Base-by-base conservation (phyloP, 2,113 vertebrate species). In the Fregetta grallaria region DNA sequence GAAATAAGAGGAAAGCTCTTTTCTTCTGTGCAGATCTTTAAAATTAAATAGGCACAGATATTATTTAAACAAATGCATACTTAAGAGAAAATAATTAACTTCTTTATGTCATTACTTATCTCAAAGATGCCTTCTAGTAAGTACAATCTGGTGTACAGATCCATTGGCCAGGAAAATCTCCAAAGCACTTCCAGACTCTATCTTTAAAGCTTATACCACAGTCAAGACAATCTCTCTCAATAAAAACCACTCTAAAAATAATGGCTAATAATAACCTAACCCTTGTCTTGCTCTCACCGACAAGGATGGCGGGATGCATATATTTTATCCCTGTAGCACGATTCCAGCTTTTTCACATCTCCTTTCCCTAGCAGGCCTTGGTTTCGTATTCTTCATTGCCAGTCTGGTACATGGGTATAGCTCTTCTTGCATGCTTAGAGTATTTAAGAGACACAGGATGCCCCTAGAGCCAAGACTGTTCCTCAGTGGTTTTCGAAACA, bases 241-340 rank as follows among this genome's bases (percentile, higher is more conserved):
- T 29, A 91, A 96, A 92, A 88, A 11, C 0, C 47, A 52, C 40
- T 52, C 55, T 56, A 47, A 94, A 85, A 89, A 68, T 34, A 65
- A 81, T 55, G 32, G 40, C 23, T 79, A 72, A n/a, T 82, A 75
- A 82, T 25, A 75, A 52, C 21, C 34, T 72, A 78, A 44, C 3
- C 30, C 36, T 52, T 53, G 15, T 12, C 44, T 56, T 75, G 65
- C 52, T 91, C 30, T 17, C 38, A 83, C n/a, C 67, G 45, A n/a
- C 6, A 1, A 78, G 0, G 0, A 63, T 7, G 7, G 47, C 36
- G 34, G 47, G 44, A 84, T 82, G 50, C 11, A n/a, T 1, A 0
- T 13, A 50, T 32, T 83, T 83, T 50, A 45, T 5, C 72, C 29
- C 50, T 83, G 19, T 10, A 53, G 44, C 38, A 68, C 1, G 1